Base-by-base conservation (phyloP, 2,888 invertebrate genomes). In the Drosophila gaucha region DNA sequence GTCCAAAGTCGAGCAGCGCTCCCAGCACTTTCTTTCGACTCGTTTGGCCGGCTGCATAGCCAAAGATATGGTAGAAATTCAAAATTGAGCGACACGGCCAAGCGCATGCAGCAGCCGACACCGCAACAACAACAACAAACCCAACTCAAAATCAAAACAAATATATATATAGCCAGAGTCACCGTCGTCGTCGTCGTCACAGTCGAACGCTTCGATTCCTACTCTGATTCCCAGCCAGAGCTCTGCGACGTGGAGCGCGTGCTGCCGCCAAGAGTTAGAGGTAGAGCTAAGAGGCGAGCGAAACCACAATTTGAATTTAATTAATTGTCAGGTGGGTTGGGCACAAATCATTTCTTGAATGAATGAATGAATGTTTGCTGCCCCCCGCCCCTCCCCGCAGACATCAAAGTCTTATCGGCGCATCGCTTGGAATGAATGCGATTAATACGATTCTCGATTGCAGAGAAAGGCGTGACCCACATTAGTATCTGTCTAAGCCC, bases 381-480 rank as follows among this genome's bases (percentile, higher is more conserved):
- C 30, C 20, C 14, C 30, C 10, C 14, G 8, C 16, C 30, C 20
- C 14, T 22, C 10, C 14, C 8, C 16, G 1, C 22, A 28, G 33
- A 36, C 46, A 38, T 14, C 39, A 35, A 33, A 59, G 57, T 43
- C 39, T 18, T 68, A 77, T 76, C 63, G 51, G 38, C 62, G 60
- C 67, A 79, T 79, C 77, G 62, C 31, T 26, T 16, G 31, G 33
- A 60, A 62, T 68, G 58, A 62, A 77, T 62, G 54, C 66, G 62
- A 67, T 67, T 64, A 67, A 54, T 72, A 57, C 60, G 72, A 72
- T 68, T 74, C 65, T 67, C 60, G 63, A 70, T 59, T 55, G 62
- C 51, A 67, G 85, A 78, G 82, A 82, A 82, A 83, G 83, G 83
- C 70, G 63, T 75, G 86, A 86, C 83, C 82, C 67, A 86, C 66